Percentiles rank a stretch among this genome's conserved stretches.
Conservation (phyloP, 2,888 invertebrate species). For the Pherbina coryleti region DNA sequence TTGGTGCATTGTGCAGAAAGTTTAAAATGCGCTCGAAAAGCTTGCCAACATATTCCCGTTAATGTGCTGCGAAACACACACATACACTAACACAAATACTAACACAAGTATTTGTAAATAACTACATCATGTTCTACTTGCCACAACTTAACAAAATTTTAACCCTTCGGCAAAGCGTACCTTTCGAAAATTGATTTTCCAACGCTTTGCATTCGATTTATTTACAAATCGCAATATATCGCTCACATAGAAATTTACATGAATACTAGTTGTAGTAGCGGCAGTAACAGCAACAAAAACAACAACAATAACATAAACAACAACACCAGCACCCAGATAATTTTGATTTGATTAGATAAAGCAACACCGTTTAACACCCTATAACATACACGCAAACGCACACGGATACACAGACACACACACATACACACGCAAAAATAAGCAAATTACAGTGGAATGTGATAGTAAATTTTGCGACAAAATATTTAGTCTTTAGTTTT, state of each 20-base stretch:
- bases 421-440: background rate
- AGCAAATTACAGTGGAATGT: background rate
- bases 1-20: background rate
- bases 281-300: background rate
- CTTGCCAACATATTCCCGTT: no score
- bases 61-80: no score
- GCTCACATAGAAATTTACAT: background rate
- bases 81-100: background rate
- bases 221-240: background rate
- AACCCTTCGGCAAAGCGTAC: background rate
- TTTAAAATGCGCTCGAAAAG: no score
- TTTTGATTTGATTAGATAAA: background rate
- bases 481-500: no score
- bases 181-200: slow-evolving; percentile 2
- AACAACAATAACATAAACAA: background rate
- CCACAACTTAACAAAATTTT: no score
- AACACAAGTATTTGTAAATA: background rate
- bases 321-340: slow-evolving; percentile 7
- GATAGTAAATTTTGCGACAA: no score
- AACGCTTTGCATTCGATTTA: background rate
- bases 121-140: no score
- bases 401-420: background rate
- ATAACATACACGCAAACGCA: background rate
- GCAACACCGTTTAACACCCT: no score
- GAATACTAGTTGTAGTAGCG: no score